phyloP scores from a whole-genome alignment of 2,113 vertebrate genomes.

The Calypte anna region DNA sequence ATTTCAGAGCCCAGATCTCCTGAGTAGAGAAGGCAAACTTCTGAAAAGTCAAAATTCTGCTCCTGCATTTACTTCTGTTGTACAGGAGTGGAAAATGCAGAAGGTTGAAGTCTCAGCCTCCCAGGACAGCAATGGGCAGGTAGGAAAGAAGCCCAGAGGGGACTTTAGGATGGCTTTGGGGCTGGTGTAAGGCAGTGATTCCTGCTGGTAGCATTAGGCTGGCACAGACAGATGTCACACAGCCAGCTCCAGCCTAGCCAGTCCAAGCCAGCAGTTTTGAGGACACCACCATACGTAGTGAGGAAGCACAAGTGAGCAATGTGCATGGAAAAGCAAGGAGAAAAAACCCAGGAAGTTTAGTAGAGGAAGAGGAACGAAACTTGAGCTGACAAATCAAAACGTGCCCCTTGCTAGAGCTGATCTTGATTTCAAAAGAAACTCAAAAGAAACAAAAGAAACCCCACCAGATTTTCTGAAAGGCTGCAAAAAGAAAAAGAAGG shows the following conservation, averaged over 20 bases:
- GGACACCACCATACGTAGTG: fast-evolving
- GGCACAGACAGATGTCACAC: neutral
- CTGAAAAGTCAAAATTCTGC: neutral
- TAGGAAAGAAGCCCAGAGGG: neutral
- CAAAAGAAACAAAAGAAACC: too few species aligned
- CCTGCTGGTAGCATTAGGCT: neutral
- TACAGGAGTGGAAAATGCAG: neutral
- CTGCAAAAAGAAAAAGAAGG: neutral
- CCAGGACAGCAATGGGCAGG: neutral
- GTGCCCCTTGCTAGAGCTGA: neutral
- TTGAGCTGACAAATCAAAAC: neutral
- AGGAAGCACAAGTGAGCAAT: neutral
- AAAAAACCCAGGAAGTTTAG: neutral
- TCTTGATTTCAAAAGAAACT: neutral
- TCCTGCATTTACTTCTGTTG: neutral
- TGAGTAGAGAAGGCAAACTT: neutral
- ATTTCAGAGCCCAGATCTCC: neutral
- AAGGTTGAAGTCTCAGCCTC: fast-evolving
- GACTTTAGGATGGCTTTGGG: neutral
- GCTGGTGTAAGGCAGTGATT: neutral
- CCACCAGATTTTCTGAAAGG: neutral
- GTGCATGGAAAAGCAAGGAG: neutral
- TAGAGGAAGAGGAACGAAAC: neutral
- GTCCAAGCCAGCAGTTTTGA: fast-evolving
- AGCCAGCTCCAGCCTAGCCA: neutral